Base-by-base conservation (phyloP, 2,888 invertebrate species). In the Brachycybe producta region DNA sequence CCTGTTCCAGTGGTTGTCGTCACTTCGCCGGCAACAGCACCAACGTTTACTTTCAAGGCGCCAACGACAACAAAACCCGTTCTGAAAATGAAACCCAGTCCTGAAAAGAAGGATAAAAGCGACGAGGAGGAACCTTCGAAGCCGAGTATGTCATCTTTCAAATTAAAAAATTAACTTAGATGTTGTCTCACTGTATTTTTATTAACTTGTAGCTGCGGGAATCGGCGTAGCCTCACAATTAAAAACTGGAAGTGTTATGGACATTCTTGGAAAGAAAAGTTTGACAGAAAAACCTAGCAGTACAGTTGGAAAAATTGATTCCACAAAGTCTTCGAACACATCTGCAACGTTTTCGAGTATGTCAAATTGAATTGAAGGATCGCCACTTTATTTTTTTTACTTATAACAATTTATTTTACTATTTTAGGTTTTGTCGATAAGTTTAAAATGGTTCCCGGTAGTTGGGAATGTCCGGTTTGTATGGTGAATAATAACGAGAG, bases 401-500 rank as follows among this genome's bases (percentile, higher is more conserved):
- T n/a, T n/a, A n/a, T n/a, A n/a, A n/a, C n/a, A n/a, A n/a, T n/a
- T n/a, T n/a, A n/a, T n/a, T n/a, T n/a, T n/a, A n/a, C n/a, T n/a
- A n/a, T n/a, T n/a, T 30, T 23, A 32, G 42, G 42, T 15, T 60
- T 58, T 48, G 61, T 60, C 5, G 64, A 66, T 46, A 55, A 60
- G 49, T 64, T 64, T 50, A 60, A 58, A 36, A 56, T 58, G 27
- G 54, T 60, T 15, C 36, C 59, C 3, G 63, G 60, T 23, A 56
- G 58, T 5, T 67, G 67, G 67, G 60, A 62, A 3, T 67, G 66
- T 58, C 57, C 59, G 19, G 55, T 55, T 5, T 66, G 67, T 56
- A 56, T 64, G 59, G 52, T 66, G n/a, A 49, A 51, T 24, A 64
- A 64, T 53, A 61, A 60, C 35, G 47, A 57, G 23, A 58, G 57